Base-by-base conservation (phyloP, 2,888 invertebrate genomes). In the Hypercompe scribonia region DNA sequence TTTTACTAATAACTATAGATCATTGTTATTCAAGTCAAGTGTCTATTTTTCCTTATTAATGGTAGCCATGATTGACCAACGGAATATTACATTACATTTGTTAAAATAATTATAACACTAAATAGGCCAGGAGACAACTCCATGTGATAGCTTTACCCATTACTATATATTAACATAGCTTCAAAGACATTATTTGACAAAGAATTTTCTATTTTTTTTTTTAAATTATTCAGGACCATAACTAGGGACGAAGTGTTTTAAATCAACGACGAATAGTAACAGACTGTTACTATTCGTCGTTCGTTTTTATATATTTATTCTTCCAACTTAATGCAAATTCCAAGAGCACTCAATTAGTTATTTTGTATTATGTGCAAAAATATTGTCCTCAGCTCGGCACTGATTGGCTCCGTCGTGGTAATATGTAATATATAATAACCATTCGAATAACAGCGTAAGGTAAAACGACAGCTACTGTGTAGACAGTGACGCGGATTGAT, bases 381-480 rank as follows among this genome's bases (percentile, higher is more conserved):
- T 65, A 66, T 66, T 73, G 70, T 70, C 39, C 36, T 8, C 21
- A 28, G 42, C 69, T 66, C 33, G 65, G 2, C 58, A 58, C 74
- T 70, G 70, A 84, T 84, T 83, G 83, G 83, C 21, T 31, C 31
- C 31, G 39, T 11, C 13, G 46, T 33, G 69, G 70, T 73, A 70
- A 69, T 70, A n/a, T n/a, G n/a, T n/a, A n/a, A n/a, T n/a, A n/a
- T n/a, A n/a, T n/a, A 75, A 65, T 65, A 28, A 28, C 36, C 66
- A 76, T 82, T 72, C 77, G 70, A 76, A 74, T 80, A 77, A 50
- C 66, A 67, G 65, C 68, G 67, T 24, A 65, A 36, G 69, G 11
- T 58, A 61, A 21, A 18, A 28, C 63, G 28, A 58, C 21, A 15
- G 34, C 28, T 31, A 71, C 73, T n/a, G 71, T 71, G 79, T 71